These are phyloP conservation scores for Microdon myrmicae DNA, from an alignment of 2,888 invertebrate genomes.

Conservation along the genomic window DNA sequence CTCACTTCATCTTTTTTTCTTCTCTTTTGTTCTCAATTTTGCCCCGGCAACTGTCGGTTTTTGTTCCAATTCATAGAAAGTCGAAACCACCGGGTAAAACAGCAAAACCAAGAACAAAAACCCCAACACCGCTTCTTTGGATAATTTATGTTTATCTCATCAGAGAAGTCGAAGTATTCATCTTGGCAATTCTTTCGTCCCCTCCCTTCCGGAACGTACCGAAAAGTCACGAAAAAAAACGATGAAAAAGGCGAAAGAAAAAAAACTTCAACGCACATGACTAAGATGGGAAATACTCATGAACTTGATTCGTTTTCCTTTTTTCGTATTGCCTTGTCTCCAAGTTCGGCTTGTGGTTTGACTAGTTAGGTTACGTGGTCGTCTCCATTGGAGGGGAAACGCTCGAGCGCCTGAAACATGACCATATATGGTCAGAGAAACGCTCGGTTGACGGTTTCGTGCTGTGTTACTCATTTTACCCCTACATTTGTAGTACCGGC, in stretches of 20 bases:
- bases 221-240: background rate
- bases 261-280: background rate
- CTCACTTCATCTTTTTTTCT: too few species aligned
- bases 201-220: slow-evolving; percentile 6
- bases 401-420: slow-evolving; percentile 58
- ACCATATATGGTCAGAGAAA: slow-evolving; percentile 67
- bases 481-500: slow-evolving; percentile 33
- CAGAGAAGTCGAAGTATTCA: too few species aligned
- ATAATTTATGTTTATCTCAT: too few species aligned
- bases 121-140: too few species aligned
- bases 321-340: slow-evolving; percentile 7
- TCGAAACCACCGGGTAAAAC: too few species aligned
- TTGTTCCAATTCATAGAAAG: too few species aligned
- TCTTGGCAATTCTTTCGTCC: too few species aligned
- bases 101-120: too few species aligned
- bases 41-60: too few species aligned
- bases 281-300: slow-evolving; percentile 37
- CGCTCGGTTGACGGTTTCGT: slow-evolving; percentile 42
- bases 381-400: slow-evolving; percentile 36
- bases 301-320: slow-evolving; percentile 47
- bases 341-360: slow-evolving; percentile 42
- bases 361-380: slow-evolving; percentile 17
- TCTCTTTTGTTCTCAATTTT: too few species aligned
- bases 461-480: slow-evolving; percentile 18
- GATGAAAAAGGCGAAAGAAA: background rate